Evolutionary conservation across 2,888 invertebrate species (phyloP).

Genomic region (Spicauda simplicius): DNA sequence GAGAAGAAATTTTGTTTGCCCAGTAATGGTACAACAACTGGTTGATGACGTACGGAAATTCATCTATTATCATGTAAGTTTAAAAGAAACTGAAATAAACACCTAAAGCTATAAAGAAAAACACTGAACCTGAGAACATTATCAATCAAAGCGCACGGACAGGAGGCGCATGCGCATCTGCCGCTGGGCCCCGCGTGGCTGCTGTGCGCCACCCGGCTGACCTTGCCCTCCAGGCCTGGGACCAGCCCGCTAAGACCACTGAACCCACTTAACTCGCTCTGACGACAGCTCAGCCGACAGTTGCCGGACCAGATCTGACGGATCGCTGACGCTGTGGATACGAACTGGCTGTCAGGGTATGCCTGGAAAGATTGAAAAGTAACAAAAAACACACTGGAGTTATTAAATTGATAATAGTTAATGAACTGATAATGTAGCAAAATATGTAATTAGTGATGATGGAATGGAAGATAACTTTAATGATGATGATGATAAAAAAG

Average conservation of each 20-base stretch:
- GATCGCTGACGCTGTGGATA: slow-evolving; percentile 53
- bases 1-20: too few species aligned
- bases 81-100: too few species aligned
- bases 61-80: too few species aligned
- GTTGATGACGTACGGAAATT: too few species aligned
- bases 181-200: slow-evolving; percentile 24
- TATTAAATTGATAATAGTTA: too few species aligned
- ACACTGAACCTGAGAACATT: slow-evolving; percentile 48
- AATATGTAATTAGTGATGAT: too few species aligned
- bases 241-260: slow-evolving; percentile 43
- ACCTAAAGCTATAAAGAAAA: too few species aligned
- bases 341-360: slow-evolving; percentile 47
- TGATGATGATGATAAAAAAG: too few species aligned
- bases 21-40: too few species aligned
- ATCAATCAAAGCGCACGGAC: slow-evolving; percentile 58
- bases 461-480: too few species aligned
- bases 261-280: slow-evolving; percentile 38
- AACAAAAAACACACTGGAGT: too few species aligned
- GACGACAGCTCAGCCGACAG: slow-evolving; percentile 56
- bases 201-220: slow-evolving; percentile 12
- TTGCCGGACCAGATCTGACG: slow-evolving; percentile 59
- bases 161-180: slow-evolving; percentile 56
- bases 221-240: slow-evolving; percentile 30
- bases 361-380: slow-evolving; percentile 47
- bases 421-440: too few species aligned